These are phyloP conservation scores for Polypedilum pembai DNA, from an alignment of 1,140 invertebrate genomes.

Conservation along the genomic window DNA sequence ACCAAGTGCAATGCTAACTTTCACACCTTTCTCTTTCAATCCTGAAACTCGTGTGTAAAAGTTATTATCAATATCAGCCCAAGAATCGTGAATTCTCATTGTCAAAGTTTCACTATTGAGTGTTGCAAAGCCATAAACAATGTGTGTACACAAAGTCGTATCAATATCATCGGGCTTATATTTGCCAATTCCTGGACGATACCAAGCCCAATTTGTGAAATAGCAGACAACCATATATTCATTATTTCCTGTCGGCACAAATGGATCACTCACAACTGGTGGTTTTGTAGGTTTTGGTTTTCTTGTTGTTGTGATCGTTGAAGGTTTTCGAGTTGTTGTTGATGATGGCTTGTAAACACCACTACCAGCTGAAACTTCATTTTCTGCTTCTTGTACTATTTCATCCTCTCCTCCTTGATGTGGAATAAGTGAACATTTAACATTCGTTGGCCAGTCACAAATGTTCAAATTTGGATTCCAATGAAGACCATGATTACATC, in stretches of 20 bases:
- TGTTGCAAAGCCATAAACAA: conserved; percentile 66
- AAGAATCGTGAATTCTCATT: conserved; percentile 59
- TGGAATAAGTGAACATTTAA: conserved; percentile 46
- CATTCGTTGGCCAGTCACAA: conserved; percentile 71
- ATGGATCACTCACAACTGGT: conserved; percentile 31
- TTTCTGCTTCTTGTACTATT: background rate
- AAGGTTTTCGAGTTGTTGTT: conserved; percentile 33
- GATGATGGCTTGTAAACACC: conserved; percentile 21
- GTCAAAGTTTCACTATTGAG: conserved; percentile 50
- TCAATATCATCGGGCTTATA: conserved; percentile 60
- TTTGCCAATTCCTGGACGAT: conserved; percentile 53
- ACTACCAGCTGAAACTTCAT: background rate
- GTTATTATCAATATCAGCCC: conserved; percentile 60
- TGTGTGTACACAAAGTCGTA: conserved; percentile 60
- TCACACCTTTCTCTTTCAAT: conserved; percentile 47
- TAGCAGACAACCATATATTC: conserved; percentile 59
- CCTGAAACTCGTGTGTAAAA: conserved; percentile 76
- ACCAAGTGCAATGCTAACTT: conserved; percentile 59
- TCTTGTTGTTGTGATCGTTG: conserved; percentile 32
- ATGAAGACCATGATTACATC: conserved; percentile 60
- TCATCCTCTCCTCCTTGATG: background rate
- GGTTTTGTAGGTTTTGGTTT: conserved; percentile 31
- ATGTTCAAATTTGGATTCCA: conserved; percentile 67
- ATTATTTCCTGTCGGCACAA: conserved; percentile 34
- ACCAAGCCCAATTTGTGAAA: conserved; percentile 65